Base-by-base conservation (phyloP, 2,113 vertebrate species). In the Phyllopteryx taeniolatus region DNA sequence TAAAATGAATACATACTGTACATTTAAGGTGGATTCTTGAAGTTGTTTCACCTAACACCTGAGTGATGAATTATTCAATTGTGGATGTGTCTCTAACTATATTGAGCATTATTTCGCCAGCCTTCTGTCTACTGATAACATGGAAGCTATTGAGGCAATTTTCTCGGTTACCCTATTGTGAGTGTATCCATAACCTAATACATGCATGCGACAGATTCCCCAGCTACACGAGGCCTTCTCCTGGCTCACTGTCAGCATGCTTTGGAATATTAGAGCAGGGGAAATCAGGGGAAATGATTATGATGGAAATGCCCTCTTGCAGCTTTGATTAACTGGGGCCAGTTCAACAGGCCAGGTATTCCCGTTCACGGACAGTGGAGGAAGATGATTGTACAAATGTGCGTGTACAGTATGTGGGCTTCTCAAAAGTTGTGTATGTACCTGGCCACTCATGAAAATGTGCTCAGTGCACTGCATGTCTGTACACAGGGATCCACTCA, bases 251-350 rank as follows among this genome's bases (percentile, higher is more conserved):
- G 70, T 71, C 75, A 63, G 79, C 68, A 63, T 75, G 71, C 70
- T 76, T 49, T 70, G 77, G 71, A 83, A 86, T 82, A 83, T 86
- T 88, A 79, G 71, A 75, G 60, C 39, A 66, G 76, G 68, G 83
- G 77, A 79, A 82, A 72, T 71, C 64, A 68, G 75, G 27, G 27
- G 27, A 70, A 71, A 79, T 74, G 73, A 87, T 89, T 85, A 78
- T 79, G 74, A 83, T 88, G 87, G 84, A 88, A 89, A 86, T 86
- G 72, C 76, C 76, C 80, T 81, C 78, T 87, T 68, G 70, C 82
- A 42, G 17, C n/a, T 61, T 64, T 9, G 33, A 74, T 69, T 72
- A 56, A 77, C 67, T 54, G 2, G 73, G 81, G 39, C 70, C 68
- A 65, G 72, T 63, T 71, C 57, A 42, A 68, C 63, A 67, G 73